Evolutionary conservation across 2,113 vertebrate genomes (phyloP).

Genomic region (Cololabis saira): DNA sequence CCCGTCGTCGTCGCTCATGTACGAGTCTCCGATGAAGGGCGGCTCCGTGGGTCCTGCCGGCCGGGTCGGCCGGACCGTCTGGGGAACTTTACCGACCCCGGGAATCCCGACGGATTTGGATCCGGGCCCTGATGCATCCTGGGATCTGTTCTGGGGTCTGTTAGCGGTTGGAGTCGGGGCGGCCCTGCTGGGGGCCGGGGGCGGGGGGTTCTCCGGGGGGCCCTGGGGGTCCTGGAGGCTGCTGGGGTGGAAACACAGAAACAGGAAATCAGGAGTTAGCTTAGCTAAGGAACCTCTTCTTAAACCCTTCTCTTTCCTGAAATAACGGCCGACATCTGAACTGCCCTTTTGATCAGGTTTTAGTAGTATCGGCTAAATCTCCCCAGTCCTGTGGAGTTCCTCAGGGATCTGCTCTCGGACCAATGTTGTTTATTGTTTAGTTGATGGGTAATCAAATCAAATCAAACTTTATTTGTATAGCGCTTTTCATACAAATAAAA

Average conservation of each 20-base stretch:
- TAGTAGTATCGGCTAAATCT: too few species aligned
- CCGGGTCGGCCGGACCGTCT: not conserved
- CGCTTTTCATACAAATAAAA: too few species aligned
- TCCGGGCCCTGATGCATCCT: not conserved
- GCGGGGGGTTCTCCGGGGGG: not conserved
- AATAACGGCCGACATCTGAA: too few species aligned
- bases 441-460: too few species aligned
- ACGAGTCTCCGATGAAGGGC: constrained; percentile 76
- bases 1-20: constrained; percentile 59
- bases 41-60: constrained; percentile 29
- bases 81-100: not conserved
- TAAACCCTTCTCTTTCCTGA: too few species aligned
- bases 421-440: too few species aligned
- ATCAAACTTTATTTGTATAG: too few species aligned
- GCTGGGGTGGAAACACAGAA: constrained; percentile 32
- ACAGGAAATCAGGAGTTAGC: too few species aligned
- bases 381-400: too few species aligned
- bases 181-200: not conserved
- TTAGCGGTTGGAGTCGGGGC: not conserved
- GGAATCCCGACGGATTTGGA: not conserved
- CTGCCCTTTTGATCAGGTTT: too few species aligned
- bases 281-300: too few species aligned
- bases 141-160: not conserved
- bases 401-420: too few species aligned
- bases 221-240: not conserved